Evolutionary conservation across 2,888 invertebrate species (phyloP).

Genomic region (Dicranocentrus wangi): DNA sequence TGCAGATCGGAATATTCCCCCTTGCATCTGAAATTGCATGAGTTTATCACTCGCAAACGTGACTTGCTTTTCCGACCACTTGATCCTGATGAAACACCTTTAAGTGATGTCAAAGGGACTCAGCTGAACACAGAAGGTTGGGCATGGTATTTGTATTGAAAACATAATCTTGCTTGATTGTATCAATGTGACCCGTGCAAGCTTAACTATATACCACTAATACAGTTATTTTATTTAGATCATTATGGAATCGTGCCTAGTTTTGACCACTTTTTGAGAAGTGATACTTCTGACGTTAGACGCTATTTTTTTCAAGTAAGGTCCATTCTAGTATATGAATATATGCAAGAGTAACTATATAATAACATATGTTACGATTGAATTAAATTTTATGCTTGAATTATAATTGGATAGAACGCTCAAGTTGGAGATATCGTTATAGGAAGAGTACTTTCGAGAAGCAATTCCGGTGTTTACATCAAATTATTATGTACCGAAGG

Average conservation of each 20-base stretch:
- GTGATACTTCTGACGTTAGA: conserved; percentile 85
- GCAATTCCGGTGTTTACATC: conserved; percentile 76
- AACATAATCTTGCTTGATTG: too few species aligned
- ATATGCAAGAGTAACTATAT: too few species aligned
- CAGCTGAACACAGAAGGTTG: conserved; percentile 68
- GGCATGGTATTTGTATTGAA: neutral
- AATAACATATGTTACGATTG: too few species aligned
- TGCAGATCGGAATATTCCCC: conserved; percentile 85
- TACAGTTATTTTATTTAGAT: conserved; percentile 77
- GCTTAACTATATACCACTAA: too few species aligned
- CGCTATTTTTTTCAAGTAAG: conserved; percentile 88
- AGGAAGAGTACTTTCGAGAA: conserved; percentile 74
- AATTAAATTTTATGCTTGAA: too few species aligned
- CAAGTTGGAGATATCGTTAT: conserved; percentile 75
- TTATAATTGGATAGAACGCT: conserved; percentile 74
- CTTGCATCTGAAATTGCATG: conserved; percentile 87
- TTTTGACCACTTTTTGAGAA: conserved; percentile 87
- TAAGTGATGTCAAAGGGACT: conserved; percentile 61
- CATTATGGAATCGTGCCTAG: conserved; percentile 89
- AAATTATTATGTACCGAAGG: conserved; percentile 90
- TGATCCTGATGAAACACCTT: conserved; percentile 74
- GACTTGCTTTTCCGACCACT: conserved; percentile 80
- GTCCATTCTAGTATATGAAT: too few species aligned
- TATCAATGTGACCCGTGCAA: too few species aligned
- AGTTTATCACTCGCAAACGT: conserved; percentile 90